Conservation (phyloP, 2,888 invertebrate species). For the Synergus japonicus region DNA sequence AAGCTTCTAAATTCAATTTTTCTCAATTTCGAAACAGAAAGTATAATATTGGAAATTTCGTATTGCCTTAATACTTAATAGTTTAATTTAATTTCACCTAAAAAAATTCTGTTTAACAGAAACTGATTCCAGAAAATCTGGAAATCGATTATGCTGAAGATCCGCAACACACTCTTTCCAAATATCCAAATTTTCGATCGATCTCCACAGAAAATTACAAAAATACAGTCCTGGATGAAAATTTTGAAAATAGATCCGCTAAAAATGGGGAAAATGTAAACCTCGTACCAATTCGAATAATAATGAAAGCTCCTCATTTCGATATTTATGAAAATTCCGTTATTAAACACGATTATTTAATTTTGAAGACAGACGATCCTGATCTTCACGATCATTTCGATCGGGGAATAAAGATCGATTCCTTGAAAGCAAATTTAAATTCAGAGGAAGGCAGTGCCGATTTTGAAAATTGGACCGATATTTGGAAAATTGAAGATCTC, state of each 20-base stretch:
- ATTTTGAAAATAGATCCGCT: background rate
- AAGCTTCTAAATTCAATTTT: too few species aligned
- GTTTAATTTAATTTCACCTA: background rate
- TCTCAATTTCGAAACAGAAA: too few species aligned
- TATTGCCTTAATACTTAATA: background rate
- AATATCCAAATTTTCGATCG: conserved; percentile 8
- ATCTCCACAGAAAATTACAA: conserved; percentile 2
- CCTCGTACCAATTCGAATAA: conserved; percentile 65
- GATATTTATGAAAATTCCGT: conserved; percentile 60
- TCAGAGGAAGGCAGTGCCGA: background rate
- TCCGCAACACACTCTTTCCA: background rate
- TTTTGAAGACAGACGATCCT: conserved; percentile 63
- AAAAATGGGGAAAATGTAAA: background rate
- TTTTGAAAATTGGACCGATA: conserved; percentile 2
- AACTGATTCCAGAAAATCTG: background rate
- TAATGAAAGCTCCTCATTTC: conserved; percentile 71
- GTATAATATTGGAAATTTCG: too few species aligned
- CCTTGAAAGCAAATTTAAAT: background rate
- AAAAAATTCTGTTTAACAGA: background rate
- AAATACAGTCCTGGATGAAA: background rate
- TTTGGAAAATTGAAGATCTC: conserved; percentile 27
- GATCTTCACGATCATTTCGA: conserved; percentile 67
- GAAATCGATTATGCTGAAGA: background rate
- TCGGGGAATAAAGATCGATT: conserved; percentile 31
- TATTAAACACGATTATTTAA: conserved; percentile 66